Percentiles rank a stretch among this genome's conserved stretches.
Evolutionary conservation across 2,888 invertebrate species (phyloP).

Genomic region (Cheilosia soror): DNA sequence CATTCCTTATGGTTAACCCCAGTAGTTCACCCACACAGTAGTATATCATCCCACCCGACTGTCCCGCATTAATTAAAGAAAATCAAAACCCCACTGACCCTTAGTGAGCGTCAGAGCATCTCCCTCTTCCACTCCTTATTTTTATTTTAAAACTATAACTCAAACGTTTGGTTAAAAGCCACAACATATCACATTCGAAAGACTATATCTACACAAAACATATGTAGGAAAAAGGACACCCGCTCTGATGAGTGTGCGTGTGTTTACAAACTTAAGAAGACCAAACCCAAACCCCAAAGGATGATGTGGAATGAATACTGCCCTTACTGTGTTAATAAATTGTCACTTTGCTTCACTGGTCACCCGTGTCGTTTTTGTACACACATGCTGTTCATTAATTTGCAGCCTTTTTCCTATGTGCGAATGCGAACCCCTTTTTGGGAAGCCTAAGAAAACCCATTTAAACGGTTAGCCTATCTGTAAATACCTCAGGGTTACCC

Average conservation of each 20-base stretch:
- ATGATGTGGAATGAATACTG: background rate
- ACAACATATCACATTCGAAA: conserved; percentile 36
- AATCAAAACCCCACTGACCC: conserved; percentile 63
- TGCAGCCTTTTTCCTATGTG: conserved; percentile 10
- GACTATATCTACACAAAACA: background rate
- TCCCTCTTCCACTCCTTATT: background rate
- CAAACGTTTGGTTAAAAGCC: conserved; percentile 61
- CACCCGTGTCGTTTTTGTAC: conserved; percentile 29
- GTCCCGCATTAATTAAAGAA: conserved; percentile 46
- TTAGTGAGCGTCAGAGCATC: conserved; percentile 12
- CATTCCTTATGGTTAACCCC: conserved; percentile 67
- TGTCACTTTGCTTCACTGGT: conserved; percentile 62
- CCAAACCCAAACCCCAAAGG: conserved; percentile 16
- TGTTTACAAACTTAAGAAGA: conserved; percentile 6
- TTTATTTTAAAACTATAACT: conserved; percentile 32
- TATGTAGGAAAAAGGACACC: conserved; percentile 45
- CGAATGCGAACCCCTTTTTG: conserved; percentile 15
- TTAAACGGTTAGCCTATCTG: conserved; percentile 64
- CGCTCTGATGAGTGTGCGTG: background rate
- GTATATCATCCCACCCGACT: background rate
- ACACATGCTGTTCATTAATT: conserved; percentile 56
- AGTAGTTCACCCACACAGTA: conserved; percentile 20
- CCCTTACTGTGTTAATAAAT: conserved; percentile 55
- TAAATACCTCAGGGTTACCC: conserved; percentile 63
- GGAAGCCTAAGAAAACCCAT: conserved; percentile 30